Base-by-base conservation (phyloP, 1,140 invertebrate species). In the Coelopa frigida region DNA sequence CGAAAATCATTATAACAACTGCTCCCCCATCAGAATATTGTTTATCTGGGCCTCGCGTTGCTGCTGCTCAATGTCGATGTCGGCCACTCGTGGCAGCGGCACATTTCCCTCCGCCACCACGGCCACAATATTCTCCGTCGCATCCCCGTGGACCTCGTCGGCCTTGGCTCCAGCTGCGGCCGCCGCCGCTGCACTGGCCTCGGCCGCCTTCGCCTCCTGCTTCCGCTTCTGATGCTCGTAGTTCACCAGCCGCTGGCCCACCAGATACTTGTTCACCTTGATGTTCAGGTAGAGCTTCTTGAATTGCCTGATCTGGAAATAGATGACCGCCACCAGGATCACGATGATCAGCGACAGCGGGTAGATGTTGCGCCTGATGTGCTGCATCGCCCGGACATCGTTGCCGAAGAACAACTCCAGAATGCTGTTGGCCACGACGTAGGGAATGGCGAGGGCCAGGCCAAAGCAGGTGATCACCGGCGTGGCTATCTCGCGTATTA, bases 261-360 rank as follows among this genome's bases (percentile, higher is more conserved):
- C 93, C 20, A 98, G 77, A 74, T 97, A 98, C 75, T 98, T 98
- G 67, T 99, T 95, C 75, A 99, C 98, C 72, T 96, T 96, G 62
- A 99, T 99, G 71, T 97, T 94, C 66, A 98, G 90, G 65, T 98
- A 98, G 0, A 99, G 75, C 58, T 91, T 87, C 56, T 81, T 83
- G 69, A 98, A 94, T 65, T 98, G 94, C 44, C 85, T 80, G 26
- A 94, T 82, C 71, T 81, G 73, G 61, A 89, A 80, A 42, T 79
- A 74, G 36, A 91, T 75, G 37, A 92, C 77, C 33, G 80, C 77
- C 35, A 78, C 73, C 26, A 86, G 70, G 5, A 87, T 61, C 31
- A 78, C 75, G 11, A 87, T 71, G 33, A 98, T 70, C 21, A 95
- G 73, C 31, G 94, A 73, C 50, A 87, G 84, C 15, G 95, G 94